Base-by-base conservation (phyloP, 2,113 vertebrate genomes). In the Dendrocopos noguchii region DNA sequence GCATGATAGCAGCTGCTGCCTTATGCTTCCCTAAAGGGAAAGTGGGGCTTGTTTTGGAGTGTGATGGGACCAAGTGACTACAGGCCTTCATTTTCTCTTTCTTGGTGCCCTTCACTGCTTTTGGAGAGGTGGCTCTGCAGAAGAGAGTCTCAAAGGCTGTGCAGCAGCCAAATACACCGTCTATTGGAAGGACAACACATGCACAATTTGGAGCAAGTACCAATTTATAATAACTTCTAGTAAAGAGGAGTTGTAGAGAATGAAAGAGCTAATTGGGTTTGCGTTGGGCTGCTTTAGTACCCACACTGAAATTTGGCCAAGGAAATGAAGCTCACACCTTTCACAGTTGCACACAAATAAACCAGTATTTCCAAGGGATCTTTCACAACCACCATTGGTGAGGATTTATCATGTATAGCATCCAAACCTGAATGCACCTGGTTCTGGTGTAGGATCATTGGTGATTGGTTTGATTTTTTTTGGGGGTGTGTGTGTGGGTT, bases 381-480 rank as follows among this genome's bases (percentile, higher is more conserved):
- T 79, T 93, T 91, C 85, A 90, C 29, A 71, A 83, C 27, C 46
- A 66, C 61, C 61, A 47, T 22, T 63, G 66, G 73, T 72, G 46
- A 88, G 90, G 82, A 91, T 83, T 96, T 95, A 74, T 92, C 87
- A 81, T 7, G 2, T 39, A 52, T 72, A 79, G 81, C 12, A 28
- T 94, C 91, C 91, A 63, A 88, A 91, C 82, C 80, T 94, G 90
- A 90, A 68, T 20, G 66, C 93, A 96, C 94, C 96, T 96, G 96
- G 93, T 59, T 94, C 39, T 0, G 0, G 53, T 91, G 72, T 88
- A 82, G 93, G 79, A 83, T 95, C 55, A 17, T 15, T 87, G 80
- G 65, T 93, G 66, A 61, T 75, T 70, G 53, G 27, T 72, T 15
- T 56, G 53, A 64, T 50, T 24, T 7, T 52, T 52, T 52, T 47